Conservation (phyloP, 2,888 invertebrate genomes). For the Trissolcus brochymenae region DNA sequence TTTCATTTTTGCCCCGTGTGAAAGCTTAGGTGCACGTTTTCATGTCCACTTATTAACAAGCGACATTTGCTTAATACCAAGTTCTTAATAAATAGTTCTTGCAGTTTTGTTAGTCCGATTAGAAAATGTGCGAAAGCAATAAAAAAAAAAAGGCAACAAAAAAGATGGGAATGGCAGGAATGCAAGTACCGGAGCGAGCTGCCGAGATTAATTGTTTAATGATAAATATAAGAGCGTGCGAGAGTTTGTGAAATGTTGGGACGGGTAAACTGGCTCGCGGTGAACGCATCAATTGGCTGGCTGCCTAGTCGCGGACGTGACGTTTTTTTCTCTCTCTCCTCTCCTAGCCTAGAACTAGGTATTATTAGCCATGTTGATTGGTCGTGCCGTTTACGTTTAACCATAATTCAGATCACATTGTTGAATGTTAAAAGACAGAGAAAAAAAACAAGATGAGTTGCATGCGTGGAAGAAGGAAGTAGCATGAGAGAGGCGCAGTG, state of each 20-base stretch:
- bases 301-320: slow-evolving; percentile 62
- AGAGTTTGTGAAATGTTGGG: slow-evolving; percentile 12
- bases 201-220: too few relatives aligned
- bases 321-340: slow-evolving; percentile 62
- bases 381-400: slow-evolving; percentile 27
- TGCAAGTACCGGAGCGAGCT: too few relatives aligned
- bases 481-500: slow-evolving; percentile 32
- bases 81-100: too few relatives aligned
- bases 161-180: too few relatives aligned
- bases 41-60: too few relatives aligned
- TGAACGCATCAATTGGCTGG: slow-evolving; percentile 58
- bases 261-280: slow-evolving; percentile 43
- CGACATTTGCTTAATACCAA: too few relatives aligned
- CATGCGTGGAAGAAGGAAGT: slow-evolving; percentile 38
- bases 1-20: too few relatives aligned
- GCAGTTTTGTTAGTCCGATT: too few relatives aligned
- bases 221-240: slow-evolving; percentile 8
- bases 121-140: too few relatives aligned
- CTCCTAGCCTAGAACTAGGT: slow-evolving; percentile 64
- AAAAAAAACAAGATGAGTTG: slow-evolving; percentile 16
- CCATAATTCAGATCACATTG: slow-evolving; percentile 20
- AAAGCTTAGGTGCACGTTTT: too few relatives aligned
- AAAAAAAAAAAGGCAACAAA: too few relatives aligned
- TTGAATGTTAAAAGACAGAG: slow-evolving; percentile 11
- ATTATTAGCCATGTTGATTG: slow-evolving; percentile 66